Conservation (phyloP, 2,113 vertebrate genomes). For the Genyomyrus donnyi region DNA sequence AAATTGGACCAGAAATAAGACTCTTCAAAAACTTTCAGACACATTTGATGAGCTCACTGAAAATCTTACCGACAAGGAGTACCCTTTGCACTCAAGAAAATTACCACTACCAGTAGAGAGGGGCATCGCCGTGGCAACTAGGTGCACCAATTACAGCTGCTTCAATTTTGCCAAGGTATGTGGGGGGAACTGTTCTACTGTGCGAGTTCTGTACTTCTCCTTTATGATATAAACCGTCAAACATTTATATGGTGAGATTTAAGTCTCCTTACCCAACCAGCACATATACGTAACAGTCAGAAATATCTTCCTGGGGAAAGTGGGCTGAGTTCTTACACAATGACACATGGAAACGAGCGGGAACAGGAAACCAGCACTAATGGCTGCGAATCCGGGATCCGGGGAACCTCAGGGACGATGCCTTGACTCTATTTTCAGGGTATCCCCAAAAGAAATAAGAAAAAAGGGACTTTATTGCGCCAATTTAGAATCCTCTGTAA, state of each 20-base stretch:
- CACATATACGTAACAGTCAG: background rate
- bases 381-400: background rate
- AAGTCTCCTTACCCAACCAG: background rate
- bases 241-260: background rate
- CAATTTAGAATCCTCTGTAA: background rate
- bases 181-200: conserved; percentile 27
- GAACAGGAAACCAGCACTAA: background rate
- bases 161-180: conserved; percentile 22
- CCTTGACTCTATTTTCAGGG: background rate
- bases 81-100: conserved; percentile 29
- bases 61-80: conserved; percentile 33
- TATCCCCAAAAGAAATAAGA: background rate
- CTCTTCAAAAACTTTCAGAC: conserved; percentile 24
- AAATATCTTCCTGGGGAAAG: background rate
- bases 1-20: conserved; percentile 31
- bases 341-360: background rate
- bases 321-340: background rate
- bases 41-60: conserved; percentile 39
- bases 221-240: background rate
- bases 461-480: background rate
- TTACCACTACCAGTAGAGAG: conserved; percentile 27
- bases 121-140: conserved; percentile 31
- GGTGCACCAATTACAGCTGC: conserved; percentile 43
- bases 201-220: conserved; percentile 27
- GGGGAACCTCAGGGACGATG: background rate